Conservation (phyloP, 1,140 invertebrate species). For the Drosophila mauritiana region DNA sequence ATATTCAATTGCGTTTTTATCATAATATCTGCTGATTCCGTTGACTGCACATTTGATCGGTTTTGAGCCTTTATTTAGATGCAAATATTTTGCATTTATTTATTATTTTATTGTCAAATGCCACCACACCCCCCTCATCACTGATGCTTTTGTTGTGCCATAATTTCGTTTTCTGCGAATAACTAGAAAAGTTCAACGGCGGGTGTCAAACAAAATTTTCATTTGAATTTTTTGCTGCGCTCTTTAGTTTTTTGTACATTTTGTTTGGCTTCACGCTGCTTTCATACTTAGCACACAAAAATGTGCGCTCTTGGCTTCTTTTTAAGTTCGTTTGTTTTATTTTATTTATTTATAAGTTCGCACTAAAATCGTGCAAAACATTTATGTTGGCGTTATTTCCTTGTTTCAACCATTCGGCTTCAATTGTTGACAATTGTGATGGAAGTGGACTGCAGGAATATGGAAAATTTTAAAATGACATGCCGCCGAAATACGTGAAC, state of each 20-base stretch:
- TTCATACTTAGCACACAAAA: constrained; percentile 25
- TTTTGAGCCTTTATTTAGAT: constrained; percentile 15
- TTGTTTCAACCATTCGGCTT: not conserved
- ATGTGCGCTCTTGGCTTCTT: constrained; percentile 2
- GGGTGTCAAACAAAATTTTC: constrained; percentile 26
- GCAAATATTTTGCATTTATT: constrained; percentile 9
- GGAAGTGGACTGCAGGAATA: constrained; percentile 7
- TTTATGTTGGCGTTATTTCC: not conserved
- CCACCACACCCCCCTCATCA: too few species aligned
- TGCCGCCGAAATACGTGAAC: constrained; percentile 1
- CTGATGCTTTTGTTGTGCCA: not conserved
- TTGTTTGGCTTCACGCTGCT: constrained; percentile 19
- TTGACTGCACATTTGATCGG: constrained; percentile 8
- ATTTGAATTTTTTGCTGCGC: not conserved
- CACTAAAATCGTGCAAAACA: constrained; percentile 28
- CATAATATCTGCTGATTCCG: constrained; percentile 8
- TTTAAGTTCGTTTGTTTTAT: constrained; percentile 4
- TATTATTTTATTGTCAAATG: not conserved
- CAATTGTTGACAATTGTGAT: constrained; percentile 37
- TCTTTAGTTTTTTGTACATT: not conserved
- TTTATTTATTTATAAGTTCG: constrained; percentile 10
- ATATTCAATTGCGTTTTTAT: not conserved
- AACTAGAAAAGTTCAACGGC: constrained; percentile 9
- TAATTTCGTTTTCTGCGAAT: not conserved
- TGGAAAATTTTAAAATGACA: constrained; percentile 28